These are phyloP conservation scores for Garra rufa DNA, from an alignment of 2,113 vertebrate genomes.

Conservation along the genomic window DNA sequence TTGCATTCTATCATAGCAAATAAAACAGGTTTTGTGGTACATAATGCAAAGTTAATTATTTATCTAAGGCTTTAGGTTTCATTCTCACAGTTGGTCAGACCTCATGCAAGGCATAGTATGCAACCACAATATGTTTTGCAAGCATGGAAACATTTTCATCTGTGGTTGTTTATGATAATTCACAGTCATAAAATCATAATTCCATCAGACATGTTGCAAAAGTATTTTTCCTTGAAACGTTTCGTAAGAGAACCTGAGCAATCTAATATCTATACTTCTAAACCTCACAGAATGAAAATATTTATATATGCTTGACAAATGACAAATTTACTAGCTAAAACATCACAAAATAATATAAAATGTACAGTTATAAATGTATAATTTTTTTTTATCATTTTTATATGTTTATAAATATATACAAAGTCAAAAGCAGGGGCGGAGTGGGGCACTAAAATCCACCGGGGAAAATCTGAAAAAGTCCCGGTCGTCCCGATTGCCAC, in stretches of 20 bases:
- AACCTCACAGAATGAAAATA: neutral
- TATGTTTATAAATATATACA: too few relatives aligned
- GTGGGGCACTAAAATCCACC: too few relatives aligned
- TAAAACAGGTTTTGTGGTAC: constrained; percentile 20
- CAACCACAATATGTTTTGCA: constrained; percentile 63
- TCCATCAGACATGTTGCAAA: constrained; percentile 50
- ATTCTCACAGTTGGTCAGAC: constrained; percentile 59
- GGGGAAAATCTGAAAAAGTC: too few relatives aligned
- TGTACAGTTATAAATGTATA: too few relatives aligned
- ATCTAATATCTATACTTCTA: constrained; percentile 33
- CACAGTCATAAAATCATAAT: constrained; percentile 49
- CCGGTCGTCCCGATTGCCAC: too few relatives aligned
- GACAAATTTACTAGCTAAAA: neutral
- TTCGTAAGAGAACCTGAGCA: constrained; percentile 54
- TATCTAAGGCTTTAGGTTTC: constrained; percentile 61
- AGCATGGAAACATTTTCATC: constrained; percentile 43
- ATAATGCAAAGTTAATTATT: constrained; percentile 51
- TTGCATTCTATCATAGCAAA: constrained; percentile 12
- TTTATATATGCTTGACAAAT: neutral
- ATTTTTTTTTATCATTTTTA: too few relatives aligned
- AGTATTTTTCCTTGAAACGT: constrained; percentile 50
- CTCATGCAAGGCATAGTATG: constrained; percentile 55
- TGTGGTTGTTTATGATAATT: constrained; percentile 60
- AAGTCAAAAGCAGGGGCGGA: too few relatives aligned
- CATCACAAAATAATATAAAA: too few relatives aligned